Evolutionary conservation across 2,113 vertebrate species (phyloP), one percentile per base, ranked within the genome.

Genomic region (Phalacrocorax pelagicus): DNA sequence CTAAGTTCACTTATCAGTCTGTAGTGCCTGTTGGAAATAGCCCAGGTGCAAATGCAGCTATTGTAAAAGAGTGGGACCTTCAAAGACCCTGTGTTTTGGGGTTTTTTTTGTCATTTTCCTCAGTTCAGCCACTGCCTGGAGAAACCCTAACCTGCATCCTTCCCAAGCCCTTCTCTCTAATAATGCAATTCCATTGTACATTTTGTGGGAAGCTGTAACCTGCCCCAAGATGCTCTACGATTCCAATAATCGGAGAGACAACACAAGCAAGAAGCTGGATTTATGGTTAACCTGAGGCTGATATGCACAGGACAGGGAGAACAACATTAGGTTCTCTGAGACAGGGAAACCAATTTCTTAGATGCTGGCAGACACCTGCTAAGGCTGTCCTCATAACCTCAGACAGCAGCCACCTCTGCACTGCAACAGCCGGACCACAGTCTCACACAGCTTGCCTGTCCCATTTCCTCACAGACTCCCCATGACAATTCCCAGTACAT

Each of bases 381-480:
- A 71, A 49, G 49, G 30, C 47, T 71, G 63, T 36, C 32, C 38
- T 10, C 4, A 7, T 38, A 66, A 49, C 34, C 46, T 63, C 58
- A 38, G 17, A 17, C 8, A 61, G 44, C 32, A 46, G 34, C 57
- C 47, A 29, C 57, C 22, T 34, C 59, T 66, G 26, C 36, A 66
- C 4, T 32, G 36, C 30, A 73, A 49, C 29, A 58, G 67, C 15
- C 86, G 26, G 30, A 49, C n/a, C 58, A 32, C 34, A 55, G 49
- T 58, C 21, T 23, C 29, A 0, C n/a, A 57, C n/a, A 4, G 24
- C n/a, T 58, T 0, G 1, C n/a, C 59, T 22, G 27, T 17, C n/a
- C 32, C 24, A 4, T 14, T 42, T 55, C n/a, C 42, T 40, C 40
- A 38, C 12, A n/a, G 58, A 11, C n/a, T 65, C 24, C 20, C 20